phyloP scores from a whole-genome alignment of 2,797 vertebrate species.

The Neosalanx taihuensis region DNA sequence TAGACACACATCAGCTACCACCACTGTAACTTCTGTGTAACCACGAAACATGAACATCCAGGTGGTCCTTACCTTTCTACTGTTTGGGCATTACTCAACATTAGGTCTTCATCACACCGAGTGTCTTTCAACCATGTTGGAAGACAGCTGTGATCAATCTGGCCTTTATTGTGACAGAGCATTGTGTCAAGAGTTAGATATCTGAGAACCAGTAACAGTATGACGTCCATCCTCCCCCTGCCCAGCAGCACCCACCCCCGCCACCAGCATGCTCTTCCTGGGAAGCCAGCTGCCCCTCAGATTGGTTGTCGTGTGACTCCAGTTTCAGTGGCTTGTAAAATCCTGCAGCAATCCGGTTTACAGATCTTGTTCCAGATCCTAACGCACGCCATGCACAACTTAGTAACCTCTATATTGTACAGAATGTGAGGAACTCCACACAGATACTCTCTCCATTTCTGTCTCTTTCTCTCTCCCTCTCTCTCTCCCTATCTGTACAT shows the following conservation, averaged over 20 bases:
- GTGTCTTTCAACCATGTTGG: not conserved
- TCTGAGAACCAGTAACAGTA: not conserved
- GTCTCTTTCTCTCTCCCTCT: not conserved
- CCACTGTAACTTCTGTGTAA: not conserved
- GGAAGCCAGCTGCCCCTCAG: slow-evolving; percentile 2
- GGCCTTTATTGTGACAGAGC: not conserved
- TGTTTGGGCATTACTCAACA: not conserved
- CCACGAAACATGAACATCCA: not conserved
- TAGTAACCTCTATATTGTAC: slow-evolving; percentile 9
- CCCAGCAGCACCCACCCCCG: not conserved
- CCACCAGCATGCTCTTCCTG: not conserved
- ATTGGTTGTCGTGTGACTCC: slow-evolving; percentile 4
- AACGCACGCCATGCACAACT: slow-evolving; percentile 9
- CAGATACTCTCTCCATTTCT: slow-evolving; percentile 8
- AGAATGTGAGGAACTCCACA: slow-evolving; percentile 3
- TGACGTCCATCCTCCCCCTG: too few relatives aligned
- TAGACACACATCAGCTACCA: not conserved
- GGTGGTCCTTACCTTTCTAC: not conserved
- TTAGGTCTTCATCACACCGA: not conserved
- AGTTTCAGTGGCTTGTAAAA: slow-evolving; percentile 37
- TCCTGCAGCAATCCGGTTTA: slow-evolving; percentile 24
- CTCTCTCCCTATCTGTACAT: not conserved
- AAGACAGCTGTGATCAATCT: slow-evolving; percentile 12
- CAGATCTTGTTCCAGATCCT: not conserved
- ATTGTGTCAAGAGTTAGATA: not conserved